phyloP scores from a whole-genome alignment of 2,888 invertebrate species.

The Antheraea yamamai region DNA sequence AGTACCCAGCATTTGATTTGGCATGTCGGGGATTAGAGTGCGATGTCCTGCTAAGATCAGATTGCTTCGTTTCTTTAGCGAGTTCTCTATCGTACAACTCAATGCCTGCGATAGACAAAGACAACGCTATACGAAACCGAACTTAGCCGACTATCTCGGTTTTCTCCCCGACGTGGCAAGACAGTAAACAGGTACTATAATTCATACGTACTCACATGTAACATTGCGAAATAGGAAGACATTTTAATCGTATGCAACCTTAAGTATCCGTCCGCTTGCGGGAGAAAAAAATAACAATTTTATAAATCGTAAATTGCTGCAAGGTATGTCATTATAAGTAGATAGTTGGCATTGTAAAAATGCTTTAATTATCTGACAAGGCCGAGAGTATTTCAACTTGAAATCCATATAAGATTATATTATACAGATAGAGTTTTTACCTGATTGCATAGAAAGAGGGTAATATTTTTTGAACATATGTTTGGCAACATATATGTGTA shows the following conservation, averaged over 20 bases:
- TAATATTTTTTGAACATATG: no score
- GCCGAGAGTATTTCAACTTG: background rate
- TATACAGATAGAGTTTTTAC: background rate
- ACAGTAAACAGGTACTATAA: background rate
- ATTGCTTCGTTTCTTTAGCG: no score
- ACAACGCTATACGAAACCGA: background rate
- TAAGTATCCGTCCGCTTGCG: background rate
- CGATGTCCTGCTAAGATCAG: no score
- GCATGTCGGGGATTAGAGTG: no score
- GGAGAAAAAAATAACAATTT: slow-evolving; percentile 1
- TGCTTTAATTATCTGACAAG: background rate
- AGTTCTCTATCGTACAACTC: no score
- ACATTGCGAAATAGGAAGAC: background rate
- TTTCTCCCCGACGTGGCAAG: no score
- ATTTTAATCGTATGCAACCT: background rate
- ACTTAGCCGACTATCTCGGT: no score
- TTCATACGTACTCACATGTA: background rate
- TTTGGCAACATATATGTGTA: no score
- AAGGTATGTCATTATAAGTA: slow-evolving; percentile 1
- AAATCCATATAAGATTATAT: background rate
- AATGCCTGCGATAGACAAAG: background rate
- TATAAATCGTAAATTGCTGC: slow-evolving; percentile 5
- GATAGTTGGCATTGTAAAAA: slow-evolving; percentile 7
- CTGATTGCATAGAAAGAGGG: no score
- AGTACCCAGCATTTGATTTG: no score